Evolutionary conservation across 2,888 invertebrate species (phyloP), one percentile per base, ranked within the genome.

Genomic region (Merodon equestris): DNA sequence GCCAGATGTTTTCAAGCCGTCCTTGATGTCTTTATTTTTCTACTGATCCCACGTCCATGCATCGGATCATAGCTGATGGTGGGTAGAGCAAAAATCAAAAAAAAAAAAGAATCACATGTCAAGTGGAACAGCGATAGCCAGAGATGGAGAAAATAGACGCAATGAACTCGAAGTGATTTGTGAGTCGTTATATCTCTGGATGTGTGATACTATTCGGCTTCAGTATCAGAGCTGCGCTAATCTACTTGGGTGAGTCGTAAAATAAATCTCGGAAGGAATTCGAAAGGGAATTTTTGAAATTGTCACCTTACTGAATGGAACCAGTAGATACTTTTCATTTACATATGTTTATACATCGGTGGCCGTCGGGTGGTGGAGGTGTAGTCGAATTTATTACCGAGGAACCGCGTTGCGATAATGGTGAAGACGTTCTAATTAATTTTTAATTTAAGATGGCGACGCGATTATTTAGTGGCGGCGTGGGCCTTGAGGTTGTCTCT

Each of bases 161-260:
- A 72, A 72, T 74, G 50, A 74, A 74, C 68, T 79, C 54, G 34
- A 64, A 74, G 74, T 79, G 79, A 79, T 79, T 79, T 79, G 79
- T 74, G 68, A 70, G 79, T 54, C 74, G 60, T 79, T 79, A 73
- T 73, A 77, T 68, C 63, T 67, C 47, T 27, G 27, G 53, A 73
- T 77, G 77, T 73, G 73, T 73, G 77, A 61, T 67, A 60, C 45
- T 53, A 61, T 57, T 72, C 54, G 51, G 58, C 67, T 74, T 54
- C 50, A 74, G 74, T 74, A 74, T 74, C 73, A 7, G 64, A 74
- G 51, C 60, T 56, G 56, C 45, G 64, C 79, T 79, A 74, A 79
- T 79, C 74, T 74, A 74, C 68, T 74, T 34, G 60, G 70, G 64
- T 64, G 13, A 40, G 51, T 53, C 61, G 64, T 79, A 60, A 79